Evolutionary conservation across 2,113 vertebrate species (phyloP).

Genomic region (Pao palembangensis): DNA sequence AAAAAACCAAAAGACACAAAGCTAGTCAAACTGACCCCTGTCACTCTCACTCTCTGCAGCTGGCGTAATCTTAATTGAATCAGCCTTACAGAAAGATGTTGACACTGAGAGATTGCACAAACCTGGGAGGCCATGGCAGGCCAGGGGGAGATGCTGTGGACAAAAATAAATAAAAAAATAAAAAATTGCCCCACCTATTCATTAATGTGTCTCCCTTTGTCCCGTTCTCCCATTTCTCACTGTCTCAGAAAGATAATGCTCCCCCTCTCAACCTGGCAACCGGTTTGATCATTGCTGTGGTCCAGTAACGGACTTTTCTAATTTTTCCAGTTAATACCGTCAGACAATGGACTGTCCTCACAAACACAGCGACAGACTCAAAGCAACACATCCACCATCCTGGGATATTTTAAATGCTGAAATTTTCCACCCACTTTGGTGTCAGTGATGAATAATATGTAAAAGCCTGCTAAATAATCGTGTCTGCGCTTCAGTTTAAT

Average conservation of each 20-base stretch:
- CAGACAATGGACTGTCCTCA: slow-evolving; percentile 3
- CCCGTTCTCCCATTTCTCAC: slow-evolving; percentile 78
- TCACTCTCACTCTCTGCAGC: slow-evolving; percentile 76
- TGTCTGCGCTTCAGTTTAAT: slow-evolving; percentile 20
- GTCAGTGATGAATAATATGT: slow-evolving; percentile 6
- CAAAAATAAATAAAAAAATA: slow-evolving; percentile 11
- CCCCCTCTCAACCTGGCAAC: slow-evolving; percentile 70
- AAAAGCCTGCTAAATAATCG: slow-evolving; percentile 5
- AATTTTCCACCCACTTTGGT: background rate
- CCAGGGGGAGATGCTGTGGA: slow-evolving; percentile 69
- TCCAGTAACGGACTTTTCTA: slow-evolving; percentile 48
- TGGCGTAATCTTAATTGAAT: slow-evolving; percentile 99
- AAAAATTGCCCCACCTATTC: slow-evolving; percentile 78
- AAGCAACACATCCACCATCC: background rate
- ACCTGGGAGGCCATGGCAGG: slow-evolving; percentile 89
- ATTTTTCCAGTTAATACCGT: slow-evolving; percentile 41
- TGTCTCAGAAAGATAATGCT: slow-evolving; percentile 78
- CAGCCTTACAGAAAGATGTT: slow-evolving; percentile 90
- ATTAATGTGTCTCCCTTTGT: slow-evolving; percentile 80
- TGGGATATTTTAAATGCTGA: background rate
- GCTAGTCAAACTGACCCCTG: slow-evolving; percentile 88
- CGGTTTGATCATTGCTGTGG: slow-evolving; percentile 76
- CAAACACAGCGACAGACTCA: slow-evolving; percentile 5
- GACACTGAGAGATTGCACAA: slow-evolving; percentile 98
- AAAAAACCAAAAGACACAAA: slow-evolving; percentile 69